These are phyloP conservation scores for Phasianus colchicus DNA, from an alignment of 2,113 vertebrate species.

Conservation along the genomic window DNA sequence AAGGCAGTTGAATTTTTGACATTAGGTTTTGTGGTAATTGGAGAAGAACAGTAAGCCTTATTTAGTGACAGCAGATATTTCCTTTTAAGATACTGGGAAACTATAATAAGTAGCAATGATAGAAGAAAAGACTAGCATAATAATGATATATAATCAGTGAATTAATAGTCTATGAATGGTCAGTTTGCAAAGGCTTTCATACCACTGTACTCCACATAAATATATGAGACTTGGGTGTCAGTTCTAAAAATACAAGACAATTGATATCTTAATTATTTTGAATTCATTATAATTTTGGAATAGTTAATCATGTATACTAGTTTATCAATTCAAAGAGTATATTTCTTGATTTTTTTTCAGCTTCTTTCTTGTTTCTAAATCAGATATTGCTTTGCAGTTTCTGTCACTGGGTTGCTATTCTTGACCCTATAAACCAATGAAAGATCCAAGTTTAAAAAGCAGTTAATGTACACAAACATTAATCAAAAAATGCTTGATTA, in stretches of 20 bases:
- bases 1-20: neutral
- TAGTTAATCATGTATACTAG: neutral
- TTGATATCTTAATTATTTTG: neutral
- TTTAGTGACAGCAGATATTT: neutral
- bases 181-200: neutral
- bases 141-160: neutral
- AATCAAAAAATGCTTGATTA: constrained; percentile 50
- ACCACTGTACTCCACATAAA: neutral
- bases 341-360: neutral
- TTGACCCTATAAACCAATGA: constrained; percentile 4
- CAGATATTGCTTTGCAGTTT: neutral
- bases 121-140: neutral
- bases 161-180: neutral
- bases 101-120: neutral
- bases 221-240: neutral
- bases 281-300: neutral
- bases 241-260: neutral
- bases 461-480: constrained; percentile 54
- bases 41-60: neutral
- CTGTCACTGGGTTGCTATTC: neutral
- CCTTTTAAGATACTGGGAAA: neutral
- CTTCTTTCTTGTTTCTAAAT: neutral
- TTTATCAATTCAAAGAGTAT: neutral
- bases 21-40: neutral
- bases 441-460: constrained; percentile 50